phyloP scores from a whole-genome alignment of 2,888 invertebrate species.

The Lordiphosa fenestrarum region DNA sequence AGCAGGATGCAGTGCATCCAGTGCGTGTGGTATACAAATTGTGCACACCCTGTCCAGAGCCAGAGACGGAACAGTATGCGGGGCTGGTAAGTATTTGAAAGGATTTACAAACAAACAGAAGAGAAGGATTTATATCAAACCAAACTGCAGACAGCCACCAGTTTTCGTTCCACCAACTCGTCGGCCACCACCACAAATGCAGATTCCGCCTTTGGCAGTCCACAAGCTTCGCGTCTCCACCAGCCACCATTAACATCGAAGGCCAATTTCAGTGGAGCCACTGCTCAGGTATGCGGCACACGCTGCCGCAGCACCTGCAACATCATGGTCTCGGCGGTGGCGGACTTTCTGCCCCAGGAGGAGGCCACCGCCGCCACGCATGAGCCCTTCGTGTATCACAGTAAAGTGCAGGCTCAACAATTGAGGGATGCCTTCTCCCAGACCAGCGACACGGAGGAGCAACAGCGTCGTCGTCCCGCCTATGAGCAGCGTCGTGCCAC shows the following conservation, averaged over 20 bases:
- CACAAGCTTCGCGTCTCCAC: conserved; percentile 63
- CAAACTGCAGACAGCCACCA: conserved; percentile 37
- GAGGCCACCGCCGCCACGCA: conserved; percentile 37
- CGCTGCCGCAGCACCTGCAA: conserved; percentile 86
- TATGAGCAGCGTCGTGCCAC: conserved; percentile 75
- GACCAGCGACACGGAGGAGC: conserved; percentile 79
- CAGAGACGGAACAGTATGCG: conserved; percentile 23
- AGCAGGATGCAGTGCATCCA: conserved; percentile 78
- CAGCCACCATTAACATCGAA: conserved; percentile 11
- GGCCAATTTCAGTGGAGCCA: conserved; percentile 21
- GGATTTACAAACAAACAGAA: no score
- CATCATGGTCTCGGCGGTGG: conserved; percentile 83
- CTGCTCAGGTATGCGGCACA: conserved; percentile 71
- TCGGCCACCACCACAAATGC: conserved; percentile 79
- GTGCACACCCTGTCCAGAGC: conserved; percentile 80
- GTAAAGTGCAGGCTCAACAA: conserved; percentile 77
- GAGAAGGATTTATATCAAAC: background rate
- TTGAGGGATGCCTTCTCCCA: conserved; percentile 79
- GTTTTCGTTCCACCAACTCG: conserved; percentile 78
- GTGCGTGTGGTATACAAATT: conserved; percentile 80
- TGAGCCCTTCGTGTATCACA: conserved; percentile 77
- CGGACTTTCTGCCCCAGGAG: conserved; percentile 55
- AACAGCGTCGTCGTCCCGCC: conserved; percentile 71
- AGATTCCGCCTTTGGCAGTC: conserved; percentile 81
- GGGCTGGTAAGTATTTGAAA: conserved; percentile 28